Evolutionary conservation across 2,888 invertebrate genomes (phyloP).

Genomic region (Aspidiotus destructor): DNA sequence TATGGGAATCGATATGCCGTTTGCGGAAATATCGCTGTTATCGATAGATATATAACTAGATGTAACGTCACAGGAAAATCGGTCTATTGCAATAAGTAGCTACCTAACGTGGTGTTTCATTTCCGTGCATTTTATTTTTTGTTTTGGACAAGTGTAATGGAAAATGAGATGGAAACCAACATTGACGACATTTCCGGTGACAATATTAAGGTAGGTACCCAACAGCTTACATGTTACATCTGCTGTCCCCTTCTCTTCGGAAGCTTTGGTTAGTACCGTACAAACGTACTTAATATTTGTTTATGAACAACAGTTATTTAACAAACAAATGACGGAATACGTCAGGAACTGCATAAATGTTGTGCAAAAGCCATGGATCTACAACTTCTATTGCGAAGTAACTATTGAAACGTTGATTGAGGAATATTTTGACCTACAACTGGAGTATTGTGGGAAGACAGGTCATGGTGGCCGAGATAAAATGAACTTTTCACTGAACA

Average conservation of each 20-base stretch:
- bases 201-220: not conserved
- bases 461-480: constrained; percentile 22
- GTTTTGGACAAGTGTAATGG: constrained; percentile 1
- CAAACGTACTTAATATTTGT: not conserved
- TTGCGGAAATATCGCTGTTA: no score
- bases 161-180: not conserved
- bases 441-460: constrained; percentile 1
- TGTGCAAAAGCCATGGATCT: constrained; percentile 9
- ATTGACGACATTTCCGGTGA: not conserved
- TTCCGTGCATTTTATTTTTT: not conserved
- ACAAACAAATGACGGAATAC: not conserved
- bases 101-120: no score
- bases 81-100: no score
- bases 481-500: constrained; percentile 9
- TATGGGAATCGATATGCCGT: no score
- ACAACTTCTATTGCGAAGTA: not conserved
- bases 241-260: not conserved
- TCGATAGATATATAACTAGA: no score
- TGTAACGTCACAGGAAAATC: no score
- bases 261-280: not conserved
- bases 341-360: no score
- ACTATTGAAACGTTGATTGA: constrained; percentile 7
- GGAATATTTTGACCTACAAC: constrained; percentile 14
- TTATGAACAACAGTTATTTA: not conserved
- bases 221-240: not conserved